Evolutionary conservation across 1,140 invertebrate genomes (phyloP), one percentile per base, ranked within the genome.

Genomic region (Drosophila neocordata): DNA sequence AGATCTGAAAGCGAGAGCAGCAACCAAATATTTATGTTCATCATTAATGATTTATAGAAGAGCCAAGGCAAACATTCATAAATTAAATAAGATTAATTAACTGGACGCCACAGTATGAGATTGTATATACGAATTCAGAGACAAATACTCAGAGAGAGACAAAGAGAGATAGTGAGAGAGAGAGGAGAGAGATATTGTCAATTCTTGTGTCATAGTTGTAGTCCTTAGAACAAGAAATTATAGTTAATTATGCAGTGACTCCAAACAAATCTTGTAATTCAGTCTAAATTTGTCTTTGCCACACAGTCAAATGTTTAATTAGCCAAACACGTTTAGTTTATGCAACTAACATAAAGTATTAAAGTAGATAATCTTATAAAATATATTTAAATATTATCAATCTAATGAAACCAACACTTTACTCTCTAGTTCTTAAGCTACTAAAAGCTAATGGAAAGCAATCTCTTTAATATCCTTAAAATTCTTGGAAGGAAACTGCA

Each of bases 1-100:
- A 74, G 66, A 74, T 73, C 74, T 58, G 72, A 31, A n/a, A 57
- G 63, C 60, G 63, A 41, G 59, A 75, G 67, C 18, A 65, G 68
- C 63, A 44, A 63, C 64, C 68, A 72, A 76, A 78, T 78, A 76
- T 78, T 78, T 72, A 78, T 76, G 73, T 76, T 78, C 69, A 65
- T 68, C 76, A 76, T 78, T 75, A 75, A 77, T 77, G 75, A 77
- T 77, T 77, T 70, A 77, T 77, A 64, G 72, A 64, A 34, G n/a
- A 71, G 59, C 34, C 59, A 55, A 72, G 34, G 57, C 76, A 78
- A 78, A 78, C 73, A 78, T 65, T 76, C 73, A 78, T 78, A 78
- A 78, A 78, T 78, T 78, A 76, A 76, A 62, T 69, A 75, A 78
- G 73, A 78, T 78, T 76, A 76, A 78, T 78, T 78, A 78, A 78